Conservation (phyloP, 2,888 invertebrate species). For the Choreutis nemorana region DNA sequence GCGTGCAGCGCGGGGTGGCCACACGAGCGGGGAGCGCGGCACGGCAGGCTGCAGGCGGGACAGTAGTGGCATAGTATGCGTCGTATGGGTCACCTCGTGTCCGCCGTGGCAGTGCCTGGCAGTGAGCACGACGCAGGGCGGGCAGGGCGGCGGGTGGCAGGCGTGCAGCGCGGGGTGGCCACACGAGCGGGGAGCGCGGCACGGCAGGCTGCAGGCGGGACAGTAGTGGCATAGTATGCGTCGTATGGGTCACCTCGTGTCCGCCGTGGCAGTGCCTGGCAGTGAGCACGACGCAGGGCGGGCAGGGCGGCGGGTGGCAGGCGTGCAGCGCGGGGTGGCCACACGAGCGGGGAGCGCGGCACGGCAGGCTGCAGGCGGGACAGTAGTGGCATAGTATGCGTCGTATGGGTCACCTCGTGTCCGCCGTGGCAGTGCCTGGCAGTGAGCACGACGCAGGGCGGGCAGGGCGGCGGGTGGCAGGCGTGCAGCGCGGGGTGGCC, state of each 20-base stretch:
- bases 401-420: slow-evolving; percentile 76
- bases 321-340: too few relatives aligned
- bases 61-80: too few relatives aligned
- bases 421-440: slow-evolving; percentile 81
- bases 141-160: slow-evolving; percentile 81
- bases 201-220: not conserved
- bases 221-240: slow-evolving; percentile 1
- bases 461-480: slow-evolving; percentile 78
- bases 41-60: too few relatives aligned
- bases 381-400: too few relatives aligned
- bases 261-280: slow-evolving; percentile 83
- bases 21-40: too few relatives aligned
- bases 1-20: too few relatives aligned
- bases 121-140: slow-evolving; percentile 17
- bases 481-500: slow-evolving; percentile 78
- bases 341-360: too few relatives aligned
- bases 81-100: slow-evolving; percentile 76
- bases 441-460: slow-evolving; percentile 85
- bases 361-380: too few relatives aligned
- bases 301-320: slow-evolving; percentile 15
- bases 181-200: slow-evolving; percentile 33
- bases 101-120: slow-evolving; percentile 44
- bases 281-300: slow-evolving; percentile 80
- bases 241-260: slow-evolving; percentile 66
- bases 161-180: slow-evolving; percentile 86